Percentiles rank a stretch among this genome's conserved stretches.
Evolutionary conservation across 2,797 vertebrate genomes (phyloP).

Genomic region (Monodelphis domestica): DNA sequence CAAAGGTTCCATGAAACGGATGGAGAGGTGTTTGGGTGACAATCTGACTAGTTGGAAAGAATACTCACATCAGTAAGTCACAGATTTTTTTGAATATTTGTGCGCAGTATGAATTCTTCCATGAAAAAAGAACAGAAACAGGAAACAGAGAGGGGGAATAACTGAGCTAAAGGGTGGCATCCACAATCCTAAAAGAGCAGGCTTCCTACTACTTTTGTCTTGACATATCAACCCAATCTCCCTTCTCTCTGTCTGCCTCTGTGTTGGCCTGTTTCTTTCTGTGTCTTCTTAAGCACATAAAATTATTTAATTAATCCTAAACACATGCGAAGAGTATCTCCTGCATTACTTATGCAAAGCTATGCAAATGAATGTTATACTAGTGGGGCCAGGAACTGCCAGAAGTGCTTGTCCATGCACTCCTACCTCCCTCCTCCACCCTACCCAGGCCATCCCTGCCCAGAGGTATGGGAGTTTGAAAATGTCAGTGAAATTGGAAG

Average conservation of each 20-base stretch:
- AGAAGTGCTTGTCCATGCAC: background rate
- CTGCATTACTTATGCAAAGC: background rate
- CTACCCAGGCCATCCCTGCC: background rate
- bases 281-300: conserved; percentile 12
- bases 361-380: background rate
- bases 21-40: background rate
- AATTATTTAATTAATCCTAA: conserved; percentile 38
- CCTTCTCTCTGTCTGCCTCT: conserved; percentile 51
- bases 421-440: background rate
- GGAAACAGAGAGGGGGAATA: conserved; percentile 66
- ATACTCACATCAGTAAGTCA: background rate
- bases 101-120: conserved; percentile 34
- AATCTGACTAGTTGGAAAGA: background rate
- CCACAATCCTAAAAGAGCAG: conserved; percentile 8
- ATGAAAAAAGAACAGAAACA: conserved; percentile 69
- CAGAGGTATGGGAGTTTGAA: background rate
- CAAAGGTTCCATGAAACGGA: background rate
- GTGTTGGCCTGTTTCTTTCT: conserved; percentile 42
- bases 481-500: background rate
- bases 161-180: conserved; percentile 48
- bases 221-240: background rate
- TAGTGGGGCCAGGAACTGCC: background rate
- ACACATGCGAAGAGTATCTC: background rate
- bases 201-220: background rate
- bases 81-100: conserved; percentile 25